Evolutionary conservation across 2,888 invertebrate genomes (phyloP).

Genomic region (Linnaemya vulpina): DNA sequence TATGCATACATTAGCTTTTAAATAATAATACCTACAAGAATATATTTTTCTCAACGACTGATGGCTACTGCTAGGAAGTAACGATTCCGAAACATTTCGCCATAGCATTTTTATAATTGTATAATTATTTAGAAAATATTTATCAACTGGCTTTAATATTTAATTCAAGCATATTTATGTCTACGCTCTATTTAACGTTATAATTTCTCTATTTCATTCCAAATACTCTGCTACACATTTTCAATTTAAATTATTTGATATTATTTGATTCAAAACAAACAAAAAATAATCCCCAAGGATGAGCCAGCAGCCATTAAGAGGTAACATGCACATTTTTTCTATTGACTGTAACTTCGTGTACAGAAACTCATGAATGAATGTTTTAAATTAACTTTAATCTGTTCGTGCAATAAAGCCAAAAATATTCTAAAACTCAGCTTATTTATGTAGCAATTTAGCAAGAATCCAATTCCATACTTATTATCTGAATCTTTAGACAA

Average conservation of each 20-base stretch:
- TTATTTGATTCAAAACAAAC: background rate
- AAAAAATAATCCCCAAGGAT: background rate
- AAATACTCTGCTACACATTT: background rate
- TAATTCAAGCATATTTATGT: too few species aligned
- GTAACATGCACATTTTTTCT: background rate
- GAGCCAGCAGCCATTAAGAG: background rate
- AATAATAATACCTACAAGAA: too few species aligned
- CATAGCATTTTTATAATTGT: too few species aligned
- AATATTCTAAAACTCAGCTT: constrained; percentile 23
- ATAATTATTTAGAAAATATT: too few species aligned
- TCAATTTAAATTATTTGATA: constrained; percentile 21
- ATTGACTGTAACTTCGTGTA: background rate
- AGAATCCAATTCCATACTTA: constrained; percentile 13
- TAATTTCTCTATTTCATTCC: background rate
- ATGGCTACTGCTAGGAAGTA: too few species aligned
- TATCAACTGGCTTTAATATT: too few species aligned
- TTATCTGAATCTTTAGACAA: constrained; percentile 49
- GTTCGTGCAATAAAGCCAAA: constrained; percentile 30
- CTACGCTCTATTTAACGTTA: background rate
- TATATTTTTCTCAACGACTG: too few species aligned
- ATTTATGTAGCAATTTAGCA: constrained; percentile 33
- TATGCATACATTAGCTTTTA: too few species aligned
- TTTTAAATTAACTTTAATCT: constrained; percentile 15
- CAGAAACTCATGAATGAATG: constrained; percentile 7
- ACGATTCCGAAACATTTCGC: too few species aligned